Base-by-base conservation (phyloP, 2,797 vertebrate species). In the Otolemur crassicaudatus region DNA sequence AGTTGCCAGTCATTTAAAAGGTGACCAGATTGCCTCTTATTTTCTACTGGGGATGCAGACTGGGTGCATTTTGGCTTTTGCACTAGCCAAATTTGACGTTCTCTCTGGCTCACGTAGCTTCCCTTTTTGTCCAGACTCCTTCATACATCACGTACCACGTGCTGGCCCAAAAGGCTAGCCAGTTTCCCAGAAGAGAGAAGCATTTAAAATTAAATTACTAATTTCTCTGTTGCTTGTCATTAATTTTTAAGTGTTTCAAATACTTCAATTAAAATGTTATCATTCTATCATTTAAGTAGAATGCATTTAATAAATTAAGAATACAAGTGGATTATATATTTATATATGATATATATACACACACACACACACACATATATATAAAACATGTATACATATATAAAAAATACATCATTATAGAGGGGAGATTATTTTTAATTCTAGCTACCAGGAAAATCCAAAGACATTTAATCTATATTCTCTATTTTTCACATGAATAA, bases 51-150 rank as follows among this genome's bases (percentile, higher is more conserved):
- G 90, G 94, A 97, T 96, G 95, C 94, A 91, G 96, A 97, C 96
- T 97, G 97, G 96, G 96, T 97, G 96, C 90, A 96, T 98, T 97
- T 96, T 94, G 96, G 89, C 96, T 97, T 96, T 93, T 95, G 86
- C 95, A 81, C 84, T 82, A 96, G 96, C 96, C 95, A 96, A 93
- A 95, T 97, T 94, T 95, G 93, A 98, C 96, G 94, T 94, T 97
- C 87, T 87, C 40, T 96, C 95, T 98, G 97, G 97, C 96, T 98
- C 97, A 86, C 83, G 86, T 90, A 97, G 96, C 70, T 97, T 90
- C 96, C 90, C 92, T 95, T 96, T 88, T 97, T 98, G 96, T 96
- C 97, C 96, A 96, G 96, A 98, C 96, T 63, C 95, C 97, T 98
- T 97, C 93, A 97, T 89, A 96, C 95, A 97, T 98, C 94, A 93